These are phyloP conservation scores for Orthonyx spaldingii DNA, from an alignment of 2,113 vertebrate species.

Conservation along the genomic window DNA sequence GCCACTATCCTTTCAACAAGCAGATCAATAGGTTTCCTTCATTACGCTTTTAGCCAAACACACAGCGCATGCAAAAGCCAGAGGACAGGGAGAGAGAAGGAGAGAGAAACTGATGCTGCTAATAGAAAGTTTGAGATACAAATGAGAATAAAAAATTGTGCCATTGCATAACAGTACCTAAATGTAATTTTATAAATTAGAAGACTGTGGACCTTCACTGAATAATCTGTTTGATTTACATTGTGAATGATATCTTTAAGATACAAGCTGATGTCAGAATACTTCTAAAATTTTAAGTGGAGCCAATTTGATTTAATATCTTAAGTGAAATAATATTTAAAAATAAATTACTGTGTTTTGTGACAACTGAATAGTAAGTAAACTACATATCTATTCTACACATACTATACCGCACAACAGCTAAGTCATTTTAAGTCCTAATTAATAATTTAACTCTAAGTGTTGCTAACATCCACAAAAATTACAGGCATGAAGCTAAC, in stretches of 20 bases:
- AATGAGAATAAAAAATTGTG: background rate
- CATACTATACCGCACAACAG: background rate
- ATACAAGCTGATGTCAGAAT: background rate
- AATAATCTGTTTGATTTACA: background rate
- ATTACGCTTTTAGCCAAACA: slow-evolving; percentile 50
- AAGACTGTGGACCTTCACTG: background rate
- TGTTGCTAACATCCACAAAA: background rate
- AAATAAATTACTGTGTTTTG: background rate
- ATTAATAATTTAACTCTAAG: background rate
- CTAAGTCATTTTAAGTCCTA: background rate
- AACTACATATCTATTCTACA: background rate
- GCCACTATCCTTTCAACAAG: background rate
- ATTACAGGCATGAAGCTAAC: background rate
- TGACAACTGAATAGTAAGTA: background rate
- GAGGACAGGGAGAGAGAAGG: background rate
- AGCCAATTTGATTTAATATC: background rate
- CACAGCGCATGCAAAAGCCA: slow-evolving; percentile 53
- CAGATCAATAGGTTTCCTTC: slow-evolving; percentile 45
- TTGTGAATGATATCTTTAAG: background rate
- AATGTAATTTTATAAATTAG: background rate
- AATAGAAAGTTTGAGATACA: background rate
- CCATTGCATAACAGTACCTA: background rate
- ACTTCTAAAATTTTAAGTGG: background rate
- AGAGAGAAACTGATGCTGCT: background rate
- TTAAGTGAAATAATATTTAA: background rate